Evolutionary conservation across 1,140 invertebrate genomes (phyloP).

Genomic region (Dendrolimus punctatus): DNA sequence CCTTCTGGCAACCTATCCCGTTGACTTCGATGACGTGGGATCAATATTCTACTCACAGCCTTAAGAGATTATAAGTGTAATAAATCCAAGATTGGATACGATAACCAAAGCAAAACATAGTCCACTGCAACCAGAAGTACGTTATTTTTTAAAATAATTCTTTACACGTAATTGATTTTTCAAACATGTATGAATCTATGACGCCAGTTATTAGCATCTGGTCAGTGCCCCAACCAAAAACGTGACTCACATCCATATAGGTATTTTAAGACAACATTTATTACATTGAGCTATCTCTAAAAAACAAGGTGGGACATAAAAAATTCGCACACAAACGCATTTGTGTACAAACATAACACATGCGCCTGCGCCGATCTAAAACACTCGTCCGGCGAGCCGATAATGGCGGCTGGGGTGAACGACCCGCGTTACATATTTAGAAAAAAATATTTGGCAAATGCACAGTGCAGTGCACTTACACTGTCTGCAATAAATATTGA

Average conservation of each 20-base stretch:
- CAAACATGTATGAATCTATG: too few species aligned
- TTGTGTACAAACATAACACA: constrained; percentile 8
- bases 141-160: too few species aligned
- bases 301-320: constrained; percentile 22
- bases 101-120: too few species aligned
- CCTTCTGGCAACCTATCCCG: too few species aligned
- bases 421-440: constrained; percentile 63
- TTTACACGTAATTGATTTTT: too few species aligned
- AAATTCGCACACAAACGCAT: constrained; percentile 14
- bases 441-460: constrained; percentile 70
- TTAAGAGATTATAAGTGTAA: too few species aligned
- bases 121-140: too few species aligned
- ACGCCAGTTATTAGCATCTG: too few species aligned
- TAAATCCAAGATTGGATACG: too few species aligned
- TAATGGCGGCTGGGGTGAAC: constrained; percentile 53
- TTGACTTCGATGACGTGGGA: too few species aligned
- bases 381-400: constrained; percentile 39
- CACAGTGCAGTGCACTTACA: constrained; percentile 31
- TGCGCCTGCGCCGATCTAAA: constrained; percentile 56
- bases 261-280: constrained; percentile 8
- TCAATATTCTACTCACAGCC: too few species aligned
- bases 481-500: constrained; percentile 12
- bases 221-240: too few species aligned
- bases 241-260: constrained; percentile 4
- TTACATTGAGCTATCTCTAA: constrained; percentile 3